Conservation (phyloP, 2,888 invertebrate species). For the Melangyna quadrimaculata region DNA sequence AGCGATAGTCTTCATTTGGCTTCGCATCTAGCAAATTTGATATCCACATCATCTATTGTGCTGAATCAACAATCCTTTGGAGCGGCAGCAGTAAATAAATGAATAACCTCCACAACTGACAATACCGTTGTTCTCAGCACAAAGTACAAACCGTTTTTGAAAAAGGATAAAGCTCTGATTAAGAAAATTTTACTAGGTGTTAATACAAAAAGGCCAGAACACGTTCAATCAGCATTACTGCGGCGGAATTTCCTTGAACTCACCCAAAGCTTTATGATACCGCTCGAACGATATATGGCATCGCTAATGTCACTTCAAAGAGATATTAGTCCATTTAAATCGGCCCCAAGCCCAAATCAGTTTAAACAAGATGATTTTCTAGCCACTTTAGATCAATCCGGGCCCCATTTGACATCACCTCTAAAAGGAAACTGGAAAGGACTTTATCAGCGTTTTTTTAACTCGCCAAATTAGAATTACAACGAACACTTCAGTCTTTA, state of each 20-base stretch:
- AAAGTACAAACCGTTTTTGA: slow-evolving; percentile 93
- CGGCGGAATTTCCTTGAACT: slow-evolving; percentile 95
- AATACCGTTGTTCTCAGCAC: slow-evolving; percentile 90
- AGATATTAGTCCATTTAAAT: slow-evolving; percentile 97
- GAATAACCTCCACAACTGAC: slow-evolving; percentile 64
- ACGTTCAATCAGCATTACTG: slow-evolving; percentile 96
- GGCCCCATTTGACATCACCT: slow-evolving; percentile 96
- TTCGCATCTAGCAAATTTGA: not conserved
- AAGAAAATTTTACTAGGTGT: slow-evolving; percentile 95
- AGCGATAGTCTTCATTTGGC: slow-evolving; percentile 74
- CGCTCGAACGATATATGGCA: slow-evolving; percentile 97
- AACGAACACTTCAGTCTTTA: slow-evolving; percentile 93
- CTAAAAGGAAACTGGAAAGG: slow-evolving; percentile 99
- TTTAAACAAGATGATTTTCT: slow-evolving; percentile 98
- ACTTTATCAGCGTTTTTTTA: slow-evolving; percentile 93
- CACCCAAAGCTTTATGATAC: slow-evolving; percentile 99
- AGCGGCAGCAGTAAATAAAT: slow-evolving; percentile 14
- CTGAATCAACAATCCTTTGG: not conserved
- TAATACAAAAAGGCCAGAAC: slow-evolving; percentile 93
- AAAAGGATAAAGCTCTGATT: slow-evolving; percentile 95
- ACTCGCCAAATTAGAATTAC: slow-evolving; percentile 95
- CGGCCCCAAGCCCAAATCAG: slow-evolving; percentile 94
- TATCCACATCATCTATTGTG: not conserved
- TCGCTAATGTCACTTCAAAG: slow-evolving; percentile 98
- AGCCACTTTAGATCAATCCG: slow-evolving; percentile 92